phyloP scores from a whole-genome alignment of 2,888 invertebrate genomes.

The Salticus scenicus region DNA sequence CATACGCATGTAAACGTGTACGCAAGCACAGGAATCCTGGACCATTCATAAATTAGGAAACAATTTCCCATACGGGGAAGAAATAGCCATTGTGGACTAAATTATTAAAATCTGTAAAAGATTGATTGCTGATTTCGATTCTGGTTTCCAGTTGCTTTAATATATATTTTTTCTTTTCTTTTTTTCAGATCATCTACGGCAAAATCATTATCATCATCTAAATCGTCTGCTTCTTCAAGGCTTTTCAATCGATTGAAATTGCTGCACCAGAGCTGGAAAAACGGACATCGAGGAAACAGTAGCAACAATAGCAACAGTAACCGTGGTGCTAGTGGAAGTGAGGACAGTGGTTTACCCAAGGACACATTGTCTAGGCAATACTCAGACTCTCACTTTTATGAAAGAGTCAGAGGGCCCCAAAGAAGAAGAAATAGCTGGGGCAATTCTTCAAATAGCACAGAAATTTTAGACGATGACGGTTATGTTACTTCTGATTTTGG shows the following conservation, averaged over 20 bases:
- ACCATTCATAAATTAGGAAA: too few relatives aligned
- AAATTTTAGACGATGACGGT: slow-evolving; percentile 64
- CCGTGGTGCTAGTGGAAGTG: slow-evolving; percentile 21
- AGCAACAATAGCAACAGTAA: slow-evolving; percentile 33
- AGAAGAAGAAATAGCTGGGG: slow-evolving; percentile 50
- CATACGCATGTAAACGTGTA: too few relatives aligned
- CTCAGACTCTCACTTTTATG: slow-evolving; percentile 58
- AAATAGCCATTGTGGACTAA: too few relatives aligned
- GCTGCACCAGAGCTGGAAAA: slow-evolving; percentile 62
- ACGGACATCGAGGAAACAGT: slow-evolving; percentile 11
- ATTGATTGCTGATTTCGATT: too few relatives aligned
- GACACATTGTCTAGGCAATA: slow-evolving; percentile 4
- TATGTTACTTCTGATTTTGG: slow-evolving; percentile 67
- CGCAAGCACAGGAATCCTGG: too few relatives aligned
- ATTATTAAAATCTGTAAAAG: too few relatives aligned
- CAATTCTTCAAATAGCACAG: slow-evolving; percentile 61
- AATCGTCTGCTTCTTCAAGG: slow-evolving; percentile 62
- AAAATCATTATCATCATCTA: slow-evolving; percentile 61
- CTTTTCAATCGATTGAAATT: slow-evolving; percentile 57
- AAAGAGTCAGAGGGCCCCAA: slow-evolving; percentile 44
- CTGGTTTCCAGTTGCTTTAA: too few relatives aligned
- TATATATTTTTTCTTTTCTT: too few relatives aligned
- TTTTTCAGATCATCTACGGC: slow-evolving; percentile 52
- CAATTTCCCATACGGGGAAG: too few relatives aligned
- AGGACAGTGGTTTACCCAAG: slow-evolving; percentile 32